Conservation (phyloP, 2,113 vertebrate genomes). For the Leptosomus discolor region DNA sequence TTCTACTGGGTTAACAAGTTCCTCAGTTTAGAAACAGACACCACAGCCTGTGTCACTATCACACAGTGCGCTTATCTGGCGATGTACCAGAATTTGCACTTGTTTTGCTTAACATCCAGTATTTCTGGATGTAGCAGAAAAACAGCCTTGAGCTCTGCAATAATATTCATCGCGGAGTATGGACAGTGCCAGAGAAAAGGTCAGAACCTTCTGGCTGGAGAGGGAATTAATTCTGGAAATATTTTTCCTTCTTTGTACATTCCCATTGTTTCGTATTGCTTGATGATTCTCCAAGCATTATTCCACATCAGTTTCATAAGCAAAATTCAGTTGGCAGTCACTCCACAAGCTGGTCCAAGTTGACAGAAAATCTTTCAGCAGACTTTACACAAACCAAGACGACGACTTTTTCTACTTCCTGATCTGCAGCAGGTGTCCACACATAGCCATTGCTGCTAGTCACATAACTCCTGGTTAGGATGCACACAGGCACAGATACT, state of each 20-base stretch:
- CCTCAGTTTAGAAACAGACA: neutral
- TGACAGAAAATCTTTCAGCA: neutral
- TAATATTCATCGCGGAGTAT: neutral
- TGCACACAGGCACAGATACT: neutral
- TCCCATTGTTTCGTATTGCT: neutral
- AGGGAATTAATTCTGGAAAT: neutral
- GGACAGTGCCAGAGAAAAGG: neutral
- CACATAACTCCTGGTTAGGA: neutral
- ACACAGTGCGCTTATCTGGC: neutral
- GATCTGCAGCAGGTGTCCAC: neutral
- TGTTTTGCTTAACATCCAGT: neutral
- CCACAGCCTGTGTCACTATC: neutral
- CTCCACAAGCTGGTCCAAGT: neutral
- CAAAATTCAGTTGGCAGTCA: neutral
- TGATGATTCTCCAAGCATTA: neutral
- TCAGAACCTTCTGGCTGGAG: neutral
- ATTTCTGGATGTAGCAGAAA: neutral
- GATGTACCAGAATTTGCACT: neutral
- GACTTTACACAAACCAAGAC: neutral
- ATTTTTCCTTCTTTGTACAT: neutral
- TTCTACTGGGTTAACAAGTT: neutral
- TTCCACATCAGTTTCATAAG: neutral
- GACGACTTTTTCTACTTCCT: neutral
- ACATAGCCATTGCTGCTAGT: neutral
- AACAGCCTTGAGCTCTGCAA: neutral